Percentiles rank a stretch among this genome's conserved stretches.
phyloP scores from a whole-genome alignment of 2,113 vertebrate species.

The Corvus hawaiiensis region DNA sequence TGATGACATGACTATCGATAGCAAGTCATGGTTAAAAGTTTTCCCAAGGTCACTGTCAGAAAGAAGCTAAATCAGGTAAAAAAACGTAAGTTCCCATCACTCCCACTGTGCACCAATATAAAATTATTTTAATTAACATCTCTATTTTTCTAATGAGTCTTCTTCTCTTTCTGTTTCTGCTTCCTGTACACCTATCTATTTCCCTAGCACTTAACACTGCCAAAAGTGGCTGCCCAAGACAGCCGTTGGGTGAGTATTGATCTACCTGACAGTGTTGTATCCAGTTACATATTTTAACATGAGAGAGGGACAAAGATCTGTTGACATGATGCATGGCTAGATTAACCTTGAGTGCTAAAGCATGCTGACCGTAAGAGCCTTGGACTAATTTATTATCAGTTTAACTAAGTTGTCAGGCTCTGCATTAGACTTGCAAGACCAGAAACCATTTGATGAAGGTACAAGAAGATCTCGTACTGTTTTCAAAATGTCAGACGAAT shows the following conservation, averaged over 20 bases:
- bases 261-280: background rate
- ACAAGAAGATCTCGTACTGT: background rate
- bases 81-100: background rate
- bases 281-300: background rate
- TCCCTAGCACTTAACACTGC: background rate
- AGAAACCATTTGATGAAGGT: background rate
- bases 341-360: background rate
- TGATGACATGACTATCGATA: background rate
- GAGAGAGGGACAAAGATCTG: background rate
- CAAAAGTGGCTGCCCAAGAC: background rate
- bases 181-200: background rate
- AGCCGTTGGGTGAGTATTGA: background rate
- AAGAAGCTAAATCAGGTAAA: background rate
- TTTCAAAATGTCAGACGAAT: background rate
- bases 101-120: background rate
- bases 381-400: background rate
- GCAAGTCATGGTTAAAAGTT: background rate
- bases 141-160: background rate
- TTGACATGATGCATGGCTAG: background rate
- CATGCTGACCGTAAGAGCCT: background rate
- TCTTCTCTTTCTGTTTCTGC: background rate
- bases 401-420: background rate
- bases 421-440: fast-evolving
- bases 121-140: background rate
- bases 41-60: background rate